Base-by-base conservation (phyloP, 2,113 vertebrate species). In the Corvus cornix region DNA sequence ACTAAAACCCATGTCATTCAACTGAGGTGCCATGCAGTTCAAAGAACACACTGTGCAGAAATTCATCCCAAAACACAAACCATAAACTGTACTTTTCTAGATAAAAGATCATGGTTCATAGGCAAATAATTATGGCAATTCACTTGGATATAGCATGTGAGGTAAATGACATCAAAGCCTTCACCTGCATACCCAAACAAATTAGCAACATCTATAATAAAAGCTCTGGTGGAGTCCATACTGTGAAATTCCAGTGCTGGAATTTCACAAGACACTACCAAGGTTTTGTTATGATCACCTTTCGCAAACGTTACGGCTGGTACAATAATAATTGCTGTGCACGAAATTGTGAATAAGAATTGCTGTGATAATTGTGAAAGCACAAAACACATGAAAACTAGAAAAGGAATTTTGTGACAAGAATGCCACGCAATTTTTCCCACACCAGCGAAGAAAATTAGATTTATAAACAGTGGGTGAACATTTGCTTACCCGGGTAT, bases 361-460 rank as follows among this genome's bases (percentile, higher is more conserved):
- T 90, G 41, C 49, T 86, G 64, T 63, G 52, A 78, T 46, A 92
- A 86, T 68, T 84, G 35, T 5, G 18, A 73, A 74, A 90, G 78
- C 1, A 4, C 35, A 68, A 58, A 92, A 46, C 62, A 85, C 11
- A 68, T 41, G 41, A 46, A 91, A 76, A 89, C 35, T 52, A 68
- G 66, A 60, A 66, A 90, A 94, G 69, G 80, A 95, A 75, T 84
- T 75, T 41, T 58, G 44, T 68, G 41, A 52, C 49, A 72, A 75
- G 90, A 88, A 90, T 78, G 56, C 31, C 35, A 27, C 18, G 48
- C 64, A n/a, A 51, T 86, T 93, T 85, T 81, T 59, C 64, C 82
- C 85, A 64, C 59, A 78, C 49, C 52, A 86, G 82, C 18, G 63
- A 46, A 83, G 90, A 90, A 94, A 96, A 93, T 89, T 13, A 84